Evolutionary conservation across 2,797 vertebrate species (phyloP).

Genomic region (Myotis planiceps): DNA sequence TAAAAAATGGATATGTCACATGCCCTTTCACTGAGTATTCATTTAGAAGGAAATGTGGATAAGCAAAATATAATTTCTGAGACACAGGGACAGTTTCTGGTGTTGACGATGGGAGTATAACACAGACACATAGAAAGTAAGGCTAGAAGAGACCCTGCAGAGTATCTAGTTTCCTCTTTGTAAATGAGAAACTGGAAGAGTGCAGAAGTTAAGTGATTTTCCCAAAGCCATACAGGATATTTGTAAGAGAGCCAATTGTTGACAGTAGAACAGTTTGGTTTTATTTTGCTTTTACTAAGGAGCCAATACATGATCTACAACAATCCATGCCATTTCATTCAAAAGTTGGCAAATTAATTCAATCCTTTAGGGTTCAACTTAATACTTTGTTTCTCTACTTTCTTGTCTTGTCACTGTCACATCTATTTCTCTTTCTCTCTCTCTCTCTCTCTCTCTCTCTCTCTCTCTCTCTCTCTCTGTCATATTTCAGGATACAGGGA

Average conservation of each 20-base stretch:
- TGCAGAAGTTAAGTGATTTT: neutral
- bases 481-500: neutral
- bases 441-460: too few species aligned
- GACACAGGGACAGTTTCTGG: fast-evolving
- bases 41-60: neutral
- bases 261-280: neutral
- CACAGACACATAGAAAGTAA: neutral
- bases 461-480: too few species aligned
- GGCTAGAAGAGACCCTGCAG: neutral
- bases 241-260: neutral
- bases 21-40: neutral
- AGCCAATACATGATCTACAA: neutral
- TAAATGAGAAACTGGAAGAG: neutral
- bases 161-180: neutral
- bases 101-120: neutral
- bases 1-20: neutral
- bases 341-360: neutral
- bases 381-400: neutral
- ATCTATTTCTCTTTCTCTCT: neutral
- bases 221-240: neutral
- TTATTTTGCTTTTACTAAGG: neutral
- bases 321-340: neutral
- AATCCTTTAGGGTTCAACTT: neutral
- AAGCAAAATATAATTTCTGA: neutral
- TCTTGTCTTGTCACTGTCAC: fast-evolving